A percentile compares a stretch with the other conserved stretches of the same genome.
Conservation (phyloP, 2,797 vertebrate species). For the Xenopus petersii region DNA sequence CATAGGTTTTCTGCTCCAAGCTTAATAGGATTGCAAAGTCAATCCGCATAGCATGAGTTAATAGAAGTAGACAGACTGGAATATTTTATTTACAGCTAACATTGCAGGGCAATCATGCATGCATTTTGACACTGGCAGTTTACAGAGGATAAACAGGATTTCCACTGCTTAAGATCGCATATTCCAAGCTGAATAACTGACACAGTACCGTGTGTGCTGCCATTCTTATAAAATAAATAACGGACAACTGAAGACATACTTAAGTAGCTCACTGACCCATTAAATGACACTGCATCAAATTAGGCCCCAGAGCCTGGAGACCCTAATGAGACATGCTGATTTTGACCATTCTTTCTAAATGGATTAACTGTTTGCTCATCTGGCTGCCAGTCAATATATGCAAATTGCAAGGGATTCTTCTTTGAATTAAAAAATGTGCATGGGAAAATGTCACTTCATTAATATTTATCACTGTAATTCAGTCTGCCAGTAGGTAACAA, state of each 20-base stretch:
- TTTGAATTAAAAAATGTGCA: not conserved
- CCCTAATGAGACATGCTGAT: constrained; percentile 38
- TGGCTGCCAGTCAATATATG: constrained; percentile 42
- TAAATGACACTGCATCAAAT: constrained; percentile 37
- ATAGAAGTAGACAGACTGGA: constrained; percentile 16
- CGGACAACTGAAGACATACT: constrained; percentile 36
- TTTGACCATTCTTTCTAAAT: constrained; percentile 34
- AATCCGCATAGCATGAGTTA: constrained; percentile 12
- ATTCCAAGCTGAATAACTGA: constrained; percentile 13
- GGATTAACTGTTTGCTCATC: constrained; percentile 45
- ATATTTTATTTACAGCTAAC: constrained; percentile 16
- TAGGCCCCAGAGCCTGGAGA: constrained; percentile 25
- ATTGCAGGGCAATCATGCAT: constrained; percentile 2
- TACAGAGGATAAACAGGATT: constrained; percentile 18
- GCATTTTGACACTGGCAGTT: constrained; percentile 3
- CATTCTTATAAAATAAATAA: constrained; percentile 32
- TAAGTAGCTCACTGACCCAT: constrained; percentile 38
- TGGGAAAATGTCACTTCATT: constrained; percentile 30
- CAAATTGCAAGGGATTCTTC: constrained; percentile 8
- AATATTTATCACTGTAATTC: constrained; percentile 18
- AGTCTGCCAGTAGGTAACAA: no score
- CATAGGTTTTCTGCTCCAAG: no score
- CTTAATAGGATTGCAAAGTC: no score
- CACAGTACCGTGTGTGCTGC: constrained; percentile 7
- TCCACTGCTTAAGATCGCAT: constrained; percentile 11